Evolutionary conservation across 2,797 vertebrate species (phyloP).

Genomic region (Sciaenops ocellatus): DNA sequence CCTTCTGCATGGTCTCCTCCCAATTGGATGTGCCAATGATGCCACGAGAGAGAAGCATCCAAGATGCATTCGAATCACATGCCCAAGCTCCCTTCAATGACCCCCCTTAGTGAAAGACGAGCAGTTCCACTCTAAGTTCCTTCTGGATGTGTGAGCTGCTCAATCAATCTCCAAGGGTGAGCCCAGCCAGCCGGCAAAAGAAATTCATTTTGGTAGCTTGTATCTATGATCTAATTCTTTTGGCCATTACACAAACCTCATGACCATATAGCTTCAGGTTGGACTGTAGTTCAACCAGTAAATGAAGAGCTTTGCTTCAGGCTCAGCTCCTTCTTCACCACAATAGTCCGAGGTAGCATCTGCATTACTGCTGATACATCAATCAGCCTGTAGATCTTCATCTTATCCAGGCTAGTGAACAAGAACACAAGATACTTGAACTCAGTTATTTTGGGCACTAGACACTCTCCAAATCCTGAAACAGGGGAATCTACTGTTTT

Average conservation of each 20-base stretch:
- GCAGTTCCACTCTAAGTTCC: background rate
- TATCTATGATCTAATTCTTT: background rate
- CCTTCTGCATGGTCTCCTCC: background rate
- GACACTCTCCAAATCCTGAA: background rate
- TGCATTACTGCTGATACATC: background rate
- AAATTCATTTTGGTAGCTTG: background rate
- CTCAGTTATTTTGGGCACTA: too few relatives aligned
- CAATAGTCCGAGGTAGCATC: background rate
- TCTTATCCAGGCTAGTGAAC: too few relatives aligned
- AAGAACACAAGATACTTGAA: too few relatives aligned
- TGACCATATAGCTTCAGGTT: background rate
- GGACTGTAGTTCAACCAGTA: background rate
- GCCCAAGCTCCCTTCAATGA: background rate
- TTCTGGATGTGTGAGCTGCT: background rate
- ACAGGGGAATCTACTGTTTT: background rate
- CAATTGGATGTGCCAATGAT: background rate
- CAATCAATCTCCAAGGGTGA: background rate
- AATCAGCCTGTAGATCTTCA: background rate
- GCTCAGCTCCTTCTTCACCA: background rate
- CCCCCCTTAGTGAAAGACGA: background rate
- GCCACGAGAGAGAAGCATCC: background rate
- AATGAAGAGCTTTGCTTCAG: background rate
- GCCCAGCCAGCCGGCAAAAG: background rate
- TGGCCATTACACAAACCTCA: background rate
- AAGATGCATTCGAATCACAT: too few relatives aligned